These are phyloP conservation scores for Diplazon laetatorius DNA, from an alignment of 2,888 invertebrate genomes.

Conservation along the genomic window DNA sequence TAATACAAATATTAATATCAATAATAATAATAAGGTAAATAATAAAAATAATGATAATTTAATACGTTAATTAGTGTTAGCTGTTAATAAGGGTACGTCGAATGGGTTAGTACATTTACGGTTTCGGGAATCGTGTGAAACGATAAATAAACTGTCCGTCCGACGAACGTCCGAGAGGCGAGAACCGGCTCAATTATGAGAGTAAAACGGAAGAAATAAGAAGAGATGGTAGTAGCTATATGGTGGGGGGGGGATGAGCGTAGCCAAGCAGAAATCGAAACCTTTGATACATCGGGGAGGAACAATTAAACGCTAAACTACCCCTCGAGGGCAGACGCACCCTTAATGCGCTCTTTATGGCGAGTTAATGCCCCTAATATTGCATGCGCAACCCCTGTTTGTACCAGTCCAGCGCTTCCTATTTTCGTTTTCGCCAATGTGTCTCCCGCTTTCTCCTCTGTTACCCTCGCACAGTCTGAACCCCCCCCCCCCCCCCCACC, in stretches of 20 bases:
- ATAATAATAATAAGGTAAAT: too few relatives aligned
- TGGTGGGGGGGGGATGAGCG: constrained; percentile 60
- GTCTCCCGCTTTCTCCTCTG: constrained; percentile 3
- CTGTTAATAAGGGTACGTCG: background rate
- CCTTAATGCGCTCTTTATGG: constrained; percentile 82
- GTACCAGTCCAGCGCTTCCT: constrained; percentile 80
- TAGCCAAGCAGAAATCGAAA: constrained; percentile 81
- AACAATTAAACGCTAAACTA: constrained; percentile 83
- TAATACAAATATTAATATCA: too few relatives aligned
- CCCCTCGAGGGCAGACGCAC: constrained; percentile 81
- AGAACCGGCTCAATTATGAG: constrained; percentile 21
- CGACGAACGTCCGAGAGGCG: constrained; percentile 16
- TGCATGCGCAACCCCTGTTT: constrained; percentile 81
- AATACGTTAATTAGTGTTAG: background rate
- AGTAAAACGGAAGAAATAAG: background rate
- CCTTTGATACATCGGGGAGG: constrained; percentile 81
- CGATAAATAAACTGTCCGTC: constrained; percentile 19
- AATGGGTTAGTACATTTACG: background rate
- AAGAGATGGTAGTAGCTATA: constrained; percentile 36
- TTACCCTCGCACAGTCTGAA: constrained; percentile 4
- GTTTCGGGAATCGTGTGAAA: background rate
- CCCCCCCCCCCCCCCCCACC: background rate
- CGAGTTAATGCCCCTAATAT: constrained; percentile 82
- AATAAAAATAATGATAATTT: background rate
- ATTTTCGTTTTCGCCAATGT: constrained; percentile 71